Conservation (phyloP, 2,113 vertebrate genomes). For the Theristicus caerulescens region DNA sequence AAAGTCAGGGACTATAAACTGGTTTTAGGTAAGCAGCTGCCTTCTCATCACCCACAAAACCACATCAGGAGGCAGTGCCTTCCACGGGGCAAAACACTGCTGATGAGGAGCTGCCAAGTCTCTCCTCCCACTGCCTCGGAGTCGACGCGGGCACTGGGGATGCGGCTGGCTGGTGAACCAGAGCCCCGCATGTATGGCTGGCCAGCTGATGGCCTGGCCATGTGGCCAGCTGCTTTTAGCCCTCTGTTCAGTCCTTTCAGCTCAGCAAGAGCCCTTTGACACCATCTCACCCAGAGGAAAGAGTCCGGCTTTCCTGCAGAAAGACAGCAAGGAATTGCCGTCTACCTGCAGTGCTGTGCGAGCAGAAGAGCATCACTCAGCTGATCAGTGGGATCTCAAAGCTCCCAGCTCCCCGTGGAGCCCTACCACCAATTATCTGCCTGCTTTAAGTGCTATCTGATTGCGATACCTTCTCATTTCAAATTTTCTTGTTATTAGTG, state of each 20-base stretch:
- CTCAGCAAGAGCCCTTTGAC: neutral
- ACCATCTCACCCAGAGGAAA: neutral
- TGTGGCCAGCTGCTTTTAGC: neutral
- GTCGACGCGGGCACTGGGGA: accelerated
- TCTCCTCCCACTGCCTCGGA: neutral
- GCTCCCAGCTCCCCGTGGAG: neutral
- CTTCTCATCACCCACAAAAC: neutral
- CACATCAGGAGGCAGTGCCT: neutral
- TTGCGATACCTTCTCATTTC: neutral
- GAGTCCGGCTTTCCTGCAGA: neutral
- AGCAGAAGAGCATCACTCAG: neutral
- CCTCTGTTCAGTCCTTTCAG: neutral
- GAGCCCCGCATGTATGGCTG: neutral
- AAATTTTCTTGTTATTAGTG: neutral
- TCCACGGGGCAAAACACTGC: accelerated
- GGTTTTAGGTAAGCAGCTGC: neutral
- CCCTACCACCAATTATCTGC: neutral
- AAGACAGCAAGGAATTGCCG: neutral
- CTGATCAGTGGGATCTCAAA: neutral
- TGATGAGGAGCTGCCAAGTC: neutral
- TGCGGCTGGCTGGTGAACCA: neutral
- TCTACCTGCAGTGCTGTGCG: neutral
- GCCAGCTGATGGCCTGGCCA: neutral
- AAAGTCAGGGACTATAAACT: neutral
- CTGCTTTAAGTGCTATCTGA: neutral